phyloP scores from a whole-genome alignment of 1,140 invertebrate genomes.

The Diachasmimorpha longicaudata region DNA sequence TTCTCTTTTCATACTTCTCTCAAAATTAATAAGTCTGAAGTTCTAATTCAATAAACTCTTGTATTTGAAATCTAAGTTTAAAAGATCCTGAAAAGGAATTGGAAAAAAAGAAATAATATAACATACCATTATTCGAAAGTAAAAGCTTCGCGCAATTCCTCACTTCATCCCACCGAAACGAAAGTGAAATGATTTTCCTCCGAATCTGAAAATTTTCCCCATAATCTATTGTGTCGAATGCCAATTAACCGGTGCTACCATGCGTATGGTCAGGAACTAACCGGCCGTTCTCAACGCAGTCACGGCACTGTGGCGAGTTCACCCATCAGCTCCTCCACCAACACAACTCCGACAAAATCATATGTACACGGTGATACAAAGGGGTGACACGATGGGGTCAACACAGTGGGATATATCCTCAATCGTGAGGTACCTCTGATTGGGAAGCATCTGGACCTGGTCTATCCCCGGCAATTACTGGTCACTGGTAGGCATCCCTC shows the following conservation, averaged over 20 bases:
- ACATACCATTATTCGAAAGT: no score
- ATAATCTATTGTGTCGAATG: slow-evolving; percentile 64
- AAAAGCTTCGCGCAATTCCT: no score
- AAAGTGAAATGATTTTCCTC: slow-evolving; percentile 59
- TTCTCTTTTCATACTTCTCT: no score
- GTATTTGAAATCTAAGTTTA: no score
- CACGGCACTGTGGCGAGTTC: slow-evolving; percentile 44
- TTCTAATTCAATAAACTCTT: no score
- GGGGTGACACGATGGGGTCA: slow-evolving; percentile 4
- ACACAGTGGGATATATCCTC: slow-evolving; percentile 14
- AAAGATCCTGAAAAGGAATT: no score
- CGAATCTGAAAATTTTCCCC: slow-evolving; percentile 44
- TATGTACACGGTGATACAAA: slow-evolving; percentile 4
- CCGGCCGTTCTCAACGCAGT: slow-evolving; percentile 58
- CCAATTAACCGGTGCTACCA: slow-evolving; percentile 64
- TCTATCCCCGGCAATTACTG: slow-evolving; percentile 58
- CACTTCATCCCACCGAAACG: no score
- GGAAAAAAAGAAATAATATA: no score
- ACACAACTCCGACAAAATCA: neutral
- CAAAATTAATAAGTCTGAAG: no score
- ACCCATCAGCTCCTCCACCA: neutral
- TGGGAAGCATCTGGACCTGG: slow-evolving; percentile 61
- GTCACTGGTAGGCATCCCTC: slow-evolving; percentile 37
- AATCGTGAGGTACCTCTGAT: slow-evolving; percentile 51
- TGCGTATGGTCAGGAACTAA: slow-evolving; percentile 61